Evolutionary conservation across 2,113 vertebrate genomes (phyloP).

Genomic region (Myocastor coypus): DNA sequence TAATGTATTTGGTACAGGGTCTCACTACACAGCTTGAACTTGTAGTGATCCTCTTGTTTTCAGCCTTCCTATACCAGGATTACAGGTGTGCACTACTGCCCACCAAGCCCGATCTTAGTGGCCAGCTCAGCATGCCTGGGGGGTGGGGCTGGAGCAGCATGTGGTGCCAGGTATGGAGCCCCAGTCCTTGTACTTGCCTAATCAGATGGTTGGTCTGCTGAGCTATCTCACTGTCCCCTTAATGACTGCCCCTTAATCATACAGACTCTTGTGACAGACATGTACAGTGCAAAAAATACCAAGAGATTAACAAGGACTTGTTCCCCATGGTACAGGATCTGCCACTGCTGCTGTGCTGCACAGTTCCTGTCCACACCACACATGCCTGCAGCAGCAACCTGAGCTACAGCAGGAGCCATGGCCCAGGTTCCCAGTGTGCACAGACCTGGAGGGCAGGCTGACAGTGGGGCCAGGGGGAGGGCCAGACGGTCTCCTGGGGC

Average conservation of each 20-base stretch:
- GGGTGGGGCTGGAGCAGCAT: too few species aligned
- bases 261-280: slow-evolving; percentile 19
- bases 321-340: background rate
- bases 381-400: background rate
- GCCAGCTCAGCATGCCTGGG: too few species aligned
- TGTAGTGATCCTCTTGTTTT: too few species aligned
- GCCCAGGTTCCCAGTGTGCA: background rate
- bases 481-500: background rate
- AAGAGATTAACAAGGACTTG: background rate
- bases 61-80: too few species aligned
- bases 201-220: too few species aligned
- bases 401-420: background rate
- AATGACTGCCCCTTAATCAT: background rate
- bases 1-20: too few species aligned
- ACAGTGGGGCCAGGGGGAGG: background rate
- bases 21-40: too few species aligned
- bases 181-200: too few species aligned
- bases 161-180: too few species aligned
- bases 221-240: background rate
- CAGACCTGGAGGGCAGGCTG: background rate
- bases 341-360: background rate
- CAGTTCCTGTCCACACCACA: background rate
- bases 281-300: background rate
- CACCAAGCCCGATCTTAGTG: too few species aligned
- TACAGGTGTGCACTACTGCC: too few species aligned